Evolutionary conservation across 2,113 vertebrate species (phyloP), one percentile per base, ranked within the genome.

Genomic region (Melanocharis versteri): DNA sequence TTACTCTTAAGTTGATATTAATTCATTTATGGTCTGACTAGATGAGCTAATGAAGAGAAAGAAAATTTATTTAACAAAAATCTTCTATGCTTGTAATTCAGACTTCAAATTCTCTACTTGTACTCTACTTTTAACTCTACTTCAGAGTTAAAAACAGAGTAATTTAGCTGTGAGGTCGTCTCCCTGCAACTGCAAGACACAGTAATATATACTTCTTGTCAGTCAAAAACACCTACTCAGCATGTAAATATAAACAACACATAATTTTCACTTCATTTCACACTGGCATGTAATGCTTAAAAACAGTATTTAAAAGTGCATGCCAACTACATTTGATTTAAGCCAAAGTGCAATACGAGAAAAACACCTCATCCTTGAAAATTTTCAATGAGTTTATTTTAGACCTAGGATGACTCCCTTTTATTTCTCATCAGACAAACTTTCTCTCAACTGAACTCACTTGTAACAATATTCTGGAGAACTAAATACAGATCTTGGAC

Each of bases 191-290:
- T 87, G 61, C 60, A 93, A 92, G 83, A 77, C 91, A 48, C 26
- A 15, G 47, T 79, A 92, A 75, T 78, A 81, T 57, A n/a, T 75
- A 93, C 91, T 90, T 92, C 69, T 87, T 81, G 68, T 87, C 72
- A 75, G 88, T 85, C 86, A 95, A 71, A 90, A 94, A 10, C 88
- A 92, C 92, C 90, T 90, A 90, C 88, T 92, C 83, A 60, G 57
- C 42, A 7, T 86, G 88, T 93, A 94, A 95, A 94, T 95, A 83
- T 89, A 97, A 96, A 90, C 56, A 95, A 87, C 92, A 93, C 54
- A 5, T 82, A 91, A 89, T 94, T 97, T 96, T 95, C 77, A 77
- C 75, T 94, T 90, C 81, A 89, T 84, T 91, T 87, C 73, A 83
- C 64, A 37, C 66, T 88, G 78, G 28, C 42, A 78, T 69, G 40